phyloP scores from a whole-genome alignment of 2,888 invertebrate species.

The Xylophagus ater region DNA sequence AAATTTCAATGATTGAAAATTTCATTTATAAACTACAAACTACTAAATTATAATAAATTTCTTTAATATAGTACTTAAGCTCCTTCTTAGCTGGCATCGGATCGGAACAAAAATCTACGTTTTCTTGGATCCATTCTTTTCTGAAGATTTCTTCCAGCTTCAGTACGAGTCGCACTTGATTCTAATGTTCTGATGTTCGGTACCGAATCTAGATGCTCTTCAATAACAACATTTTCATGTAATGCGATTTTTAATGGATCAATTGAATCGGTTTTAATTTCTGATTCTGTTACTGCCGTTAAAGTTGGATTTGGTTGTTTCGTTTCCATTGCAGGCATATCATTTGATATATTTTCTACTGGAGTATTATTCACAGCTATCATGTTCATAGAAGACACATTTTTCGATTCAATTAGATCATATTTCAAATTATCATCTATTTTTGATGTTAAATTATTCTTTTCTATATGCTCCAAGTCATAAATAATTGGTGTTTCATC shows the following conservation, averaged over 20 bases:
- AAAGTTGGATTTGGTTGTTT: neutral
- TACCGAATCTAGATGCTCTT: slow-evolving; percentile 6
- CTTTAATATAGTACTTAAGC: slow-evolving; percentile 14
- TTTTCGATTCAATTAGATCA: too few species aligned
- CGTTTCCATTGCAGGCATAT: neutral
- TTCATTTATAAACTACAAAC: slow-evolving; percentile 5
- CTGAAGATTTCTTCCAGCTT: slow-evolving; percentile 33
- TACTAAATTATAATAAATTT: slow-evolving; percentile 10
- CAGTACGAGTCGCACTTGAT: neutral
- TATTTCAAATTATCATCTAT: too few species aligned
- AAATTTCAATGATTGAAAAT: too few species aligned
- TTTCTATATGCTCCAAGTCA: slow-evolving; percentile 33
- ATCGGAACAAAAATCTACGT: slow-evolving; percentile 37
- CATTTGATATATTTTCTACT: neutral
- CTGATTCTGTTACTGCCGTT: too few species aligned
- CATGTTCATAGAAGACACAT: too few species aligned
- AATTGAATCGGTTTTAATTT: too few species aligned
- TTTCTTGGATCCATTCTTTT: slow-evolving; percentile 40
- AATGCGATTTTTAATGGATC: too few species aligned
- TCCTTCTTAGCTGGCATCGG: slow-evolving; percentile 28
- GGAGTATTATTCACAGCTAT: neutral
- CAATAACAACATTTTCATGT: neutral
- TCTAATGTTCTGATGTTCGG: slow-evolving; percentile 1
- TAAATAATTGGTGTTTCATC: slow-evolving; percentile 40
- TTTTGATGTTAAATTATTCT: too few species aligned